Base-by-base conservation (phyloP, 1,140 invertebrate genomes). In the Caenorhabditis remanei region DNA sequence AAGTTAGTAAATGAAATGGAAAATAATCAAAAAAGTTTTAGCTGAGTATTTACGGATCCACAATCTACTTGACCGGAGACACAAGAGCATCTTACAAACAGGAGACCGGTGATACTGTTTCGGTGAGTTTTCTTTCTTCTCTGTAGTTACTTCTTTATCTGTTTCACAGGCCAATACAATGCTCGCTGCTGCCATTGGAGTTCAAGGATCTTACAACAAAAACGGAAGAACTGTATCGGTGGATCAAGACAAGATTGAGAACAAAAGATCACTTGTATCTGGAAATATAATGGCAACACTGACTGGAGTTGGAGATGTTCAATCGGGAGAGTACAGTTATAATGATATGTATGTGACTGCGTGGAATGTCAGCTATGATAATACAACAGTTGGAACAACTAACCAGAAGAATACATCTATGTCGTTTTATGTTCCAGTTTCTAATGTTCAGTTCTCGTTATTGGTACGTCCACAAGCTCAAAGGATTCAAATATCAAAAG, bases 301-400 rank as follows among this genome's bases (percentile, higher is more conserved):
- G 71, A 79, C 16, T 50, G 71, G 71, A 79, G n/a, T 79, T 79
- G 71, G 71, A 79, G 46, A 79, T 50, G 71, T 79, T 24, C 71
- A 79, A 79, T 79, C 71, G 11, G 71, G 71, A 53, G 71, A 53
- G 24, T 79, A 79, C 21, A 79, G 46, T 24, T 79, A 79, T 50
- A 79, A 50, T 21, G 71, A 50, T 2, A 79, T 79, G 71, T 79
- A 79, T 79, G 71, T 79, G n/a, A 79, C 71, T 79, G 71, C 71
- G 1, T 79, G 71, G 71, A 79, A 79, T 79, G 71, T 79, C 46
- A 79, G 7, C 24, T 79, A 79, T 50, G 71, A 79, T n/a, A 79
- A 79, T n/a, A 50, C 71, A 9, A 79, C 71, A 4, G 14, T 14
- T 9, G 71, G 71, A 79, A 13, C 46, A 13, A 46, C 71, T 14